These are phyloP conservation scores for Sebastes vulpes DNA, from an alignment of 2,797 vertebrate species.

Conservation along the genomic window DNA sequence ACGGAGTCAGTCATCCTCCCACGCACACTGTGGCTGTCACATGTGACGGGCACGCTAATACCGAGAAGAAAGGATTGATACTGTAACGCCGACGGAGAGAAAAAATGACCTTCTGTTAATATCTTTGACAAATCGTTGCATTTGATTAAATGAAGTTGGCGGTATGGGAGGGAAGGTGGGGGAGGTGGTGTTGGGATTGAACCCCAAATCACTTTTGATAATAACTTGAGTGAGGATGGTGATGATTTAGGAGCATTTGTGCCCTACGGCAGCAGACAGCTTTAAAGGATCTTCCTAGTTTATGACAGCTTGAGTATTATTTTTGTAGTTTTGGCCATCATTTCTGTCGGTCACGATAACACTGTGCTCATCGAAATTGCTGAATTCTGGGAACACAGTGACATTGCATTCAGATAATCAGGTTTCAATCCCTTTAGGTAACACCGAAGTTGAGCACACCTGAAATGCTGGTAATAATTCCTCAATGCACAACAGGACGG, in stretches of 20 bases:
- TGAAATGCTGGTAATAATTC: neutral
- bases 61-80: constrained; percentile 33
- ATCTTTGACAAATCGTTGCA: constrained; percentile 74
- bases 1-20: constrained; percentile 57
- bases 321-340: neutral
- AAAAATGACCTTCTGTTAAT: constrained; percentile 65
- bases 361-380: neutral
- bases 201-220: constrained; percentile 47
- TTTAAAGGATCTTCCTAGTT: constrained; percentile 25
- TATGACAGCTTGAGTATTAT: constrained; percentile 8
- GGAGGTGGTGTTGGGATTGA: constrained; percentile 37
- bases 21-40: constrained; percentile 49
- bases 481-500: neutral
- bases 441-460: neutral
- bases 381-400: neutral
- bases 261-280: constrained; percentile 16
- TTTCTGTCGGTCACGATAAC: neutral
- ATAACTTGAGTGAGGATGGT: constrained; percentile 19
- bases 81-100: constrained; percentile 19
- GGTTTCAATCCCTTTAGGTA: neutral
- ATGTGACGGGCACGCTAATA: constrained; percentile 64
- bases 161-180: constrained; percentile 10
- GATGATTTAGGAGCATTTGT: constrained; percentile 29
- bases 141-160: constrained; percentile 72
- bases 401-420: neutral